Conservation (phyloP, 2,888 invertebrate species). For the Coleophora flavipennella region DNA sequence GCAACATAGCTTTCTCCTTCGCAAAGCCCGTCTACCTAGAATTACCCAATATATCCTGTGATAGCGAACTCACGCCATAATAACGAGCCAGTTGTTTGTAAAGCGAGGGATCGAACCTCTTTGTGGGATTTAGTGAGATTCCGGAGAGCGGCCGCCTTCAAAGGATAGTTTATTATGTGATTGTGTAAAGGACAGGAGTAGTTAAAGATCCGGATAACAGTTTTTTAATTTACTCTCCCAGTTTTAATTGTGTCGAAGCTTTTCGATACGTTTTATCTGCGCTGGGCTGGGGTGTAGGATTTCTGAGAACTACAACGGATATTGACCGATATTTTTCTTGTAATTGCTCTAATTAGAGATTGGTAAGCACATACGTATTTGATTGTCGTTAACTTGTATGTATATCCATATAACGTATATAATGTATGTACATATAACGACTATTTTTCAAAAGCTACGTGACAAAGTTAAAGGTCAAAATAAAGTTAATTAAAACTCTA, state of each 20-base stretch:
- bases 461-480: no score
- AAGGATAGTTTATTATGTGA: slow-evolving; percentile 23
- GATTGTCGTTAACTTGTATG: no score
- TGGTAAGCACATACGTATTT: no score
- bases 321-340: no score
- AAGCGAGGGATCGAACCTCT: slow-evolving; percentile 8
- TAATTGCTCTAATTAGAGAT: no score
- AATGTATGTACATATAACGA: no score
- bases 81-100: slow-evolving; percentile 11
- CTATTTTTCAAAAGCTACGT: no score
- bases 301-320: neutral
- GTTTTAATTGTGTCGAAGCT: slow-evolving; percentile 8
- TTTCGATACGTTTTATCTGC: no score
- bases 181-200: slow-evolving; percentile 18
- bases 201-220: slow-evolving; percentile 20
- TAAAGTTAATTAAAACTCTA: no score
- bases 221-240: slow-evolving; percentile 22
- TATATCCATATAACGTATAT: no score
- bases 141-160: slow-evolving; percentile 23
- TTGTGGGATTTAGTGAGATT: slow-evolving; percentile 20
- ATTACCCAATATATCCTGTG: slow-evolving; percentile 1
- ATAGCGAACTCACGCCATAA: neutral
- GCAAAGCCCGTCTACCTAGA: neutral
- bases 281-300: neutral
- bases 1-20: no score